These are phyloP conservation scores for Fissipunctia ypsillon DNA, from an alignment of 2,888 invertebrate species.

Conservation along the genomic window DNA sequence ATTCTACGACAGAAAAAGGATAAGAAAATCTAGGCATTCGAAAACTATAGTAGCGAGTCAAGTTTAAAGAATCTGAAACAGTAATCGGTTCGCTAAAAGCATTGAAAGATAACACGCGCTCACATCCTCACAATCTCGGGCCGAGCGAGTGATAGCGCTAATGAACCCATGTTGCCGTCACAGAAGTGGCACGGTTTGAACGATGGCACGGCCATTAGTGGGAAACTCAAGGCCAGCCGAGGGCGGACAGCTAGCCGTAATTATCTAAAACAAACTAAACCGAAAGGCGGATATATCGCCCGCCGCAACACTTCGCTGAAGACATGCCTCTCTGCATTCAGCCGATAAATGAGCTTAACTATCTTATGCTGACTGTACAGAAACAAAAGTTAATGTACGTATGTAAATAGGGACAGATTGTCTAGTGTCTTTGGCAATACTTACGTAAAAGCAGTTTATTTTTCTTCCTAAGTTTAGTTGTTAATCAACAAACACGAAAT, in stretches of 20 bases:
- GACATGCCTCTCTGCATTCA: constrained; percentile 58
- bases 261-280: constrained; percentile 82
- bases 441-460: constrained; percentile 17
- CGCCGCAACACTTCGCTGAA: constrained; percentile 60
- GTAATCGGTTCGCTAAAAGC: constrained; percentile 87
- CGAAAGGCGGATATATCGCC: constrained; percentile 75
- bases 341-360: constrained; percentile 56
- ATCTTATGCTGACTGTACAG: constrained; percentile 10
- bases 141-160: constrained; percentile 85
- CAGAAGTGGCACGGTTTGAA: constrained; percentile 84
- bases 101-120: constrained; percentile 82
- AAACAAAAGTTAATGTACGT: constrained; percentile 7
- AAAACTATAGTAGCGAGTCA: constrained; percentile 67
- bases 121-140: constrained; percentile 80
- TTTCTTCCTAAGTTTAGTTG: constrained; percentile 15
- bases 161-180: constrained; percentile 88
- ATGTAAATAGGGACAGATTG: not conserved
- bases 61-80: constrained; percentile 75
- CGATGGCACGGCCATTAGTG: constrained; percentile 83
- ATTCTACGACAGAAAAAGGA: constrained; percentile 68
- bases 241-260: constrained; percentile 84
- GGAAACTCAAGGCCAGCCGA: constrained; percentile 81
- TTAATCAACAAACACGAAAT: constrained; percentile 36
- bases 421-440: constrained; percentile 2
- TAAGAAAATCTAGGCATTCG: constrained; percentile 75